Base-by-base conservation (phyloP, 2,888 invertebrate species). In the Ectropis crepuscularia region DNA sequence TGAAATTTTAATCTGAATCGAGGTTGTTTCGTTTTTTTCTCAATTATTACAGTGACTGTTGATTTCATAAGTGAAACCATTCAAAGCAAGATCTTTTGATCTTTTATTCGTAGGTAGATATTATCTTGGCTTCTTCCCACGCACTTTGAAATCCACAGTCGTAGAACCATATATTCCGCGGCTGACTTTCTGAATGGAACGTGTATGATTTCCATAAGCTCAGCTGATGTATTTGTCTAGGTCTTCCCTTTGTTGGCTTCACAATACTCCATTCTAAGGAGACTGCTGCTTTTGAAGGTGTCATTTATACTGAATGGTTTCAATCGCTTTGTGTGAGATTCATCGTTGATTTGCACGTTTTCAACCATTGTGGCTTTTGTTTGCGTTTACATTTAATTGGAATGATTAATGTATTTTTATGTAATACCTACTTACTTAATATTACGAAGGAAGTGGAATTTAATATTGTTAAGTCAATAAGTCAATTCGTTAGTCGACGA, bases 141-240 rank as follows among this genome's bases (percentile, higher is more conserved):
- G 61, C 65, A 53, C 28, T 57, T 61, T 65, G 65, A 60, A 59
- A 61, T 62, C 42, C 46, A 46, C 63, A 50, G 42, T 53, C 48
- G 45, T 36, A 63, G 43, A 63, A 41, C 57, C 63, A 69, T 67
- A 74, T 74, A 74, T 74, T 73, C 73, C 68, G 69, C 62, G 69
- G 64, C 62, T 72, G 60, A 69, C 69, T 68, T n/a, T 70, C 64
- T 74, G 72, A 75, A 76, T 72, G 72, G 68, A 69, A 62, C 82
- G 79, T 79, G 77, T 70, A 70, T 79, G 68, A 82, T 84, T 83
- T 79, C 75, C 80, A 83, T 84, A 81, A 82, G 74, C 78, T 70
- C 73, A 57, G 67, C 68, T 79, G 80, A 84, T 83, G 81, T 83
- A 85, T 88, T 80, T 77, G 82, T 87, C 83, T 88, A 80, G 81